Evolutionary conservation across 1,140 invertebrate species (phyloP).

Genomic region (Steinernema khuongi): DNA sequence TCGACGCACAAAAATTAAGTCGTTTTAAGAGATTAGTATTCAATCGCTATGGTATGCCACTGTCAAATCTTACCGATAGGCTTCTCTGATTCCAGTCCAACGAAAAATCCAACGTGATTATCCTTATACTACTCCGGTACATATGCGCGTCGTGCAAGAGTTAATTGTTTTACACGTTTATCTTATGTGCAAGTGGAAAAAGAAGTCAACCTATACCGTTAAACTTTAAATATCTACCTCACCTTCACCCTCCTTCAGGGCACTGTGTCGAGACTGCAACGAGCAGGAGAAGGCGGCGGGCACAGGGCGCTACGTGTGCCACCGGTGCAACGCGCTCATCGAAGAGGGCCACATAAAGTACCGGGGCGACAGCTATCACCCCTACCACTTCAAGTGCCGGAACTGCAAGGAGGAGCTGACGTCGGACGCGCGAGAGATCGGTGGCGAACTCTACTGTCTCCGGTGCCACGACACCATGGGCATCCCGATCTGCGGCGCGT

Average conservation of each 20-base stretch:
- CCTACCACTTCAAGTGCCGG: conserved; percentile 96
- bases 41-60: too few species aligned
- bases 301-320: conserved; percentile 92
- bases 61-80: too few species aligned
- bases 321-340: conserved; percentile 96
- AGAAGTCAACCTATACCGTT: too few species aligned
- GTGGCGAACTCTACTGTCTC: conserved; percentile 90
- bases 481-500: conserved; percentile 86
- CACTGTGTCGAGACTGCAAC: conserved; percentile 94
- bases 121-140: too few species aligned
- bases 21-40: too few species aligned
- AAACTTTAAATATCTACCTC: conserved; percentile 15
- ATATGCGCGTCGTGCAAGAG: too few species aligned
- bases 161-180: too few species aligned
- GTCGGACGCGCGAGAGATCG: conserved; percentile 85
- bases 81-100: too few species aligned
- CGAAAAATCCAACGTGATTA: too few species aligned
- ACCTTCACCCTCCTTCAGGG: conserved; percentile 69
- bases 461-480: conserved; percentile 99
- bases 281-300: conserved; percentile 86
- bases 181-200: too few species aligned
- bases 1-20: too few species aligned
- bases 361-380: conserved; percentile 93
- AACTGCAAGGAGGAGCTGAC: conserved; percentile 63
- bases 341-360: conserved; percentile 92